phyloP scores from a whole-genome alignment of 1,140 invertebrate genomes.

The Panulirus ornatus region DNA sequence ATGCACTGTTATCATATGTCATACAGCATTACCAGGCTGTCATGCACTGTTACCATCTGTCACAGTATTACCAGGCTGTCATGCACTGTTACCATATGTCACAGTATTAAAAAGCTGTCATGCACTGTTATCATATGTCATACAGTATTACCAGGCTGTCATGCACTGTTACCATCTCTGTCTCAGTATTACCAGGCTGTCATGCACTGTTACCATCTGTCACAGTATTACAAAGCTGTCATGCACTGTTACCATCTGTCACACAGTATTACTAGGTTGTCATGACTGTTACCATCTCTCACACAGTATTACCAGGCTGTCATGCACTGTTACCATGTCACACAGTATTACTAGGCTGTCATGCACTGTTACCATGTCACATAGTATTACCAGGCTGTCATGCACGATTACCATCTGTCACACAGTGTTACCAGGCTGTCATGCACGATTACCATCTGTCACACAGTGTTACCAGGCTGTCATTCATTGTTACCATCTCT shows the following conservation, averaged over 20 bases:
- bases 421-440: not conserved
- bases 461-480: not conserved
- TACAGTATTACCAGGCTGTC: not conserved
- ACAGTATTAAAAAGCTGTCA: not conserved
- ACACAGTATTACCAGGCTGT: not conserved
- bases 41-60: too few species aligned
- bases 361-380: too few species aligned
- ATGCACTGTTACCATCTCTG: not conserved
- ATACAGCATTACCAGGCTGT: too few species aligned
- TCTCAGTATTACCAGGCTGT: too few species aligned
- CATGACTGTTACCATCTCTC: not conserved
- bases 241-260: not conserved
- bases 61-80: too few species aligned
- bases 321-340: not conserved
- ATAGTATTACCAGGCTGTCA: too few species aligned
- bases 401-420: too few species aligned
- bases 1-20: too few species aligned
- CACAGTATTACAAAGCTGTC: too few species aligned
- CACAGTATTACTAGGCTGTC: too few species aligned
- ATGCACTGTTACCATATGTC: not conserved
- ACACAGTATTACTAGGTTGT: not conserved
- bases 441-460: not conserved
- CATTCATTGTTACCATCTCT: too few species aligned
- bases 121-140: not conserved
- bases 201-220: not conserved